phyloP scores from a whole-genome alignment of 2,888 invertebrate species.

The Pheosia tremula region DNA sequence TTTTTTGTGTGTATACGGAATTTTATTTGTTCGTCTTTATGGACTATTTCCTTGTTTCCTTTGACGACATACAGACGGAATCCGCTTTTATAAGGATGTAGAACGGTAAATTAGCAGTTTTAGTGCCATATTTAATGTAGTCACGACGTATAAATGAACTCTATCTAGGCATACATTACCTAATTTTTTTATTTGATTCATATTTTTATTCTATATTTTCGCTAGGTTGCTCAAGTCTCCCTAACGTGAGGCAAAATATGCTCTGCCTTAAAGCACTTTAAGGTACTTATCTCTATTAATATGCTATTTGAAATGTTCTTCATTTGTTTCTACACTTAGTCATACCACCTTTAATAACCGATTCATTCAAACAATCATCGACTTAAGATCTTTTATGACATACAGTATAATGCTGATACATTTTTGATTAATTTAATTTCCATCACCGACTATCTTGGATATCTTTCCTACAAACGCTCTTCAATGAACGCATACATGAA shows the following conservation, averaged over 20 bases:
- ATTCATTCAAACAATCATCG: not conserved
- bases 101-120: not conserved
- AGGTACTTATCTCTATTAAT: too few relatives aligned
- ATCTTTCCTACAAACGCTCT: slow-evolving; percentile 3
- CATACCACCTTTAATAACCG: too few relatives aligned
- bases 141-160: not conserved
- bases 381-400: not conserved
- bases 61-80: slow-evolving; percentile 2
- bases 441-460: slow-evolving; percentile 1
- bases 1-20: slow-evolving; percentile 22
- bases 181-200: too few relatives aligned
- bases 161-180: not conserved
- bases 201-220: too few relatives aligned
- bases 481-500: slow-evolving; percentile 1
- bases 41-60: slow-evolving; percentile 23
- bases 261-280: too few relatives aligned
- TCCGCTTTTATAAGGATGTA: slow-evolving; percentile 15
- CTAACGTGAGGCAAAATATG: too few relatives aligned
- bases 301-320: too few relatives aligned
- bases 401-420: not conserved
- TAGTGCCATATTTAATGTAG: not conserved
- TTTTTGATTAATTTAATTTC: slow-evolving; percentile 4
- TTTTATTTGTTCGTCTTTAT: slow-evolving; percentile 21
- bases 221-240: too few relatives aligned
- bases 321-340: too few relatives aligned